These are phyloP conservation scores for Folsomia manolachei DNA, from an alignment of 2,888 invertebrate genomes.

Conservation along the genomic window DNA sequence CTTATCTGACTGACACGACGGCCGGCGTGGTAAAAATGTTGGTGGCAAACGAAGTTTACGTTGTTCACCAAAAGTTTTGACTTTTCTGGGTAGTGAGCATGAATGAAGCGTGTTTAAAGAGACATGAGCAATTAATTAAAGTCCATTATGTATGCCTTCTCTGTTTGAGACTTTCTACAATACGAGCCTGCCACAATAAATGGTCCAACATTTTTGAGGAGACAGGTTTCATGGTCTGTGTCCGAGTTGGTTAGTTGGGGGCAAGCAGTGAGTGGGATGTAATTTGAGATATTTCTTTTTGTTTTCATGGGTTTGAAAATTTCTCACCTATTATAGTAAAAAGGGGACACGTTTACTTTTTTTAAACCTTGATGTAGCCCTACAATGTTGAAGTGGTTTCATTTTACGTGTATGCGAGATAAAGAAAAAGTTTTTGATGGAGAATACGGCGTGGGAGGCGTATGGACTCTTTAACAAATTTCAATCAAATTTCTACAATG, in stretches of 20 bases:
- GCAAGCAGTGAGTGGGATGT: no score
- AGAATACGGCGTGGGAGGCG: no score
- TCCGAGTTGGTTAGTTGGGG: no score
- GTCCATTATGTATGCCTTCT: conserved; percentile 13
- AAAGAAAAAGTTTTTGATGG: no score
- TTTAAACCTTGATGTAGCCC: no score
- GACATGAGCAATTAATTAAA: conserved; percentile 36
- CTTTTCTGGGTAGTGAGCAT: conserved; percentile 5
- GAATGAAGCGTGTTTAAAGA: conserved; percentile 29
- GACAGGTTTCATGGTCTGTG: conserved; percentile 14
- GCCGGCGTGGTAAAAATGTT: not conserved
- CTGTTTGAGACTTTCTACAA: conserved; percentile 15
- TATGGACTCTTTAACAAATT: no score
- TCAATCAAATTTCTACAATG: no score
- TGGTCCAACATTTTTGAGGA: not conserved
- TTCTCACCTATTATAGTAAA: conserved; percentile 27
- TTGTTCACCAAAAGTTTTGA: not conserved
- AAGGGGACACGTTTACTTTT: no score
- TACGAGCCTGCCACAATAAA: not conserved
- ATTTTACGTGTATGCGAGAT: no score
- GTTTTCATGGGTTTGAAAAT: conserved; percentile 19
- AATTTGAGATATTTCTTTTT: conserved; percentile 25
- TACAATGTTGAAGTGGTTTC: no score
- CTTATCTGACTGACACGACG: not conserved
- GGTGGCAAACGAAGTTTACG: not conserved